phyloP scores from a whole-genome alignment of 2,888 invertebrate species.

The Aproaerema taeniolella region DNA sequence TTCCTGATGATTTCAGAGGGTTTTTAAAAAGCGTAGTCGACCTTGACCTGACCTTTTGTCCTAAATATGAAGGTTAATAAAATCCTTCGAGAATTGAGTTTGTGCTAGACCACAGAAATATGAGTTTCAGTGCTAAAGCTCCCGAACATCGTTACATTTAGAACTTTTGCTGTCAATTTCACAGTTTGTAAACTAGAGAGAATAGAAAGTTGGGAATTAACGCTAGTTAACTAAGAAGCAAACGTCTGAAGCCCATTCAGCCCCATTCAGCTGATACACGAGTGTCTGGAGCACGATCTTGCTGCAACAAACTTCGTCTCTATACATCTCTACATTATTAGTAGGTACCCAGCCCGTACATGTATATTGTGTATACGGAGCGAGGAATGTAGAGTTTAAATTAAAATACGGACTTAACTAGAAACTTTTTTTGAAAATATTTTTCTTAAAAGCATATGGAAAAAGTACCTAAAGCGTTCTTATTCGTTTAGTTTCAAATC shows the following conservation, averaged over 20 bases:
- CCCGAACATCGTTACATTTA: slow-evolving; percentile 4
- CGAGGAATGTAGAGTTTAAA: no score
- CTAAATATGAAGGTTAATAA: no score
- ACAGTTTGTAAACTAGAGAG: slow-evolving; percentile 6
- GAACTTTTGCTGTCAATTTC: slow-evolving; percentile 23
- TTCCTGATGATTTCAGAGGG: neutral
- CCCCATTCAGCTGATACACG: slow-evolving; percentile 18
- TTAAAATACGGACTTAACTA: neutral
- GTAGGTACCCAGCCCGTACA: no score
- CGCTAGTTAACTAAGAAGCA: slow-evolving; percentile 22
- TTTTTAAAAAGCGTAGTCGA: neutral
- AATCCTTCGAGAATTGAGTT: no score
- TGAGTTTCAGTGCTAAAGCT: neutral
- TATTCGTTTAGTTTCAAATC: no score
- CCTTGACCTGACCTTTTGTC: no score
- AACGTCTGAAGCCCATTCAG: slow-evolving; percentile 24
- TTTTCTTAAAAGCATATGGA: no score
- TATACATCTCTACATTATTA: neutral
- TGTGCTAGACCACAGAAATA: slow-evolving; percentile 3
- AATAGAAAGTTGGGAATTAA: slow-evolving; percentile 9
- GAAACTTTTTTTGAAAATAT: neutral
- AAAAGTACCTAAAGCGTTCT: no score
- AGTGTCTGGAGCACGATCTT: slow-evolving; percentile 29
- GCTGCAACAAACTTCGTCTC: slow-evolving; percentile 13
- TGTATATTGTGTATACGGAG: no score